Evolutionary conservation across 2,888 invertebrate species (phyloP).

Genomic region (Epinotia nisella): DNA sequence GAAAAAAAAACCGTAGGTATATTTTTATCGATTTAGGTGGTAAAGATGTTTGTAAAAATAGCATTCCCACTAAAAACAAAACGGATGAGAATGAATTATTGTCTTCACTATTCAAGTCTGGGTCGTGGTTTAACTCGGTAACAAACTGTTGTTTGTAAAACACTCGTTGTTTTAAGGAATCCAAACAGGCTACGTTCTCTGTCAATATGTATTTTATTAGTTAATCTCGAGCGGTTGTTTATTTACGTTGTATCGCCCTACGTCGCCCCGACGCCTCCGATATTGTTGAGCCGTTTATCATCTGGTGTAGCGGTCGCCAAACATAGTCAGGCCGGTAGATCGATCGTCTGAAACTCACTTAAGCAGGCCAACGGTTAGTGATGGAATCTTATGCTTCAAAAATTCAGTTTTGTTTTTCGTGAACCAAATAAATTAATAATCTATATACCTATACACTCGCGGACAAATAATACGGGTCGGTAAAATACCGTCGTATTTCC

Average conservation of each 20-base stretch:
- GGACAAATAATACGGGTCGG: too few relatives aligned
- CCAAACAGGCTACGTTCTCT: conserved; percentile 32
- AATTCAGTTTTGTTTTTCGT: not conserved
- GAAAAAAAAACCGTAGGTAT: too few relatives aligned
- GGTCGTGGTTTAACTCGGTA: conserved; percentile 9
- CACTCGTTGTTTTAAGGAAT: conserved; percentile 15
- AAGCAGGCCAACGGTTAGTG: conserved; percentile 1
- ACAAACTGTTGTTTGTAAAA: conserved; percentile 22
- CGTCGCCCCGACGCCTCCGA: conserved; percentile 32
- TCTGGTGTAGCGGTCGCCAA: conserved; percentile 37
- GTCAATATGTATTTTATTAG: conserved; percentile 45
- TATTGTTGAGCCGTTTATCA: conserved; percentile 43
- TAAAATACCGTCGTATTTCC: too few relatives aligned
- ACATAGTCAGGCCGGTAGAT: conserved; percentile 21
- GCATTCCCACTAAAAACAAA: not conserved
- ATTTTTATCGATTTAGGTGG: too few relatives aligned
- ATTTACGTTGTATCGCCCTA: conserved; percentile 20
- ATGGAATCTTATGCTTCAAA: not conserved
- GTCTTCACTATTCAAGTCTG: not conserved
- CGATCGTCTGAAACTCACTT: conserved; percentile 29
- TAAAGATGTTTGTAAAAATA: not conserved
- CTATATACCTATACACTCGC: too few relatives aligned
- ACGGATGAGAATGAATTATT: not conserved
- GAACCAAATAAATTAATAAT: not conserved
- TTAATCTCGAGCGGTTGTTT: conserved; percentile 39